A percentile compares a stretch with the other conserved stretches of the same genome.
phyloP scores from a whole-genome alignment of 2,113 vertebrate species.

The Tringa solitaria region DNA sequence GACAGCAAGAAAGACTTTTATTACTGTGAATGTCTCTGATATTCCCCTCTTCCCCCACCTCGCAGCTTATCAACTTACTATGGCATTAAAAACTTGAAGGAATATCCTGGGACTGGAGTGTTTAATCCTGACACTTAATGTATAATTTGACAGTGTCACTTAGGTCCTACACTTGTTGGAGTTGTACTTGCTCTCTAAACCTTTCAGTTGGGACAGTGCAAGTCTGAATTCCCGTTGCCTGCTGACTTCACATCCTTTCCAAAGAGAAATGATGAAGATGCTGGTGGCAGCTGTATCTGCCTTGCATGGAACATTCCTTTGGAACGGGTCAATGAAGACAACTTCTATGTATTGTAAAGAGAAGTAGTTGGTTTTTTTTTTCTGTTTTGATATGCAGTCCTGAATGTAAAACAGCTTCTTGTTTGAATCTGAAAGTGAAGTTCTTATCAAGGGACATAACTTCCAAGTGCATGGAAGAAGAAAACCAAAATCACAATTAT shows the following conservation, averaged over 20 bases:
- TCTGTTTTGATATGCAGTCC: background rate
- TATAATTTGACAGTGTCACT: background rate
- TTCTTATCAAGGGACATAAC: rapidly evolving
- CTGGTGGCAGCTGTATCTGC: background rate
- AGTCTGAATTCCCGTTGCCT: background rate
- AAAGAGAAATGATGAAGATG: background rate
- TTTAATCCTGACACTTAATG: background rate
- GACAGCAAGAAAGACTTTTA: background rate
- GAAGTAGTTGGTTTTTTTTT: background rate
- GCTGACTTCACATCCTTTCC: background rate
- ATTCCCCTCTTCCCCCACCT: background rate
- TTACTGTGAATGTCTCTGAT: background rate
- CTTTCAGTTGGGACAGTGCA: background rate
- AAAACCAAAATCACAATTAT: background rate
- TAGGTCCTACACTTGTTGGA: background rate
- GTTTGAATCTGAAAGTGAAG: background rate
- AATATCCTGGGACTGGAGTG: background rate
- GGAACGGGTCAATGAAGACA: background rate
- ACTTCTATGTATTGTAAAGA: background rate
- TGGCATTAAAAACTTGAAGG: background rate
- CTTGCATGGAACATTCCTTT: background rate
- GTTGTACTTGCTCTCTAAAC: background rate
- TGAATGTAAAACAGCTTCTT: background rate
- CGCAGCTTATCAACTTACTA: background rate
- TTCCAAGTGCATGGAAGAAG: background rate